Evolutionary conservation across 2,113 vertebrate species (phyloP), one percentile per base, ranked within the genome.

Genomic region (Hypomesus transpacificus): DNA sequence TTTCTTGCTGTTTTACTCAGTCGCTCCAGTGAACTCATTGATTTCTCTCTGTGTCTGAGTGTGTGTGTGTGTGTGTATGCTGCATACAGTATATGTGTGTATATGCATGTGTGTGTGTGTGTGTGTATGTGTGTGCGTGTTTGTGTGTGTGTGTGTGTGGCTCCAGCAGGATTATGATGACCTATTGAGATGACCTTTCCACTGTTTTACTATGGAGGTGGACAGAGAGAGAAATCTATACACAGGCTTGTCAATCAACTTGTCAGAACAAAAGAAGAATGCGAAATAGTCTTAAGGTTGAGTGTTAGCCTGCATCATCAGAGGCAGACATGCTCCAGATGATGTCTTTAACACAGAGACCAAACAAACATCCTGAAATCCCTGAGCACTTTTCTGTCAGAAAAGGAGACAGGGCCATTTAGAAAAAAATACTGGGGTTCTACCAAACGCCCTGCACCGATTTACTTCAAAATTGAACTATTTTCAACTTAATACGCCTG

Each of bases 11-110:
- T n/a, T n/a, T 54, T 17, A 70, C 70, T 75, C 67, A 51, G 28
- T 18, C 62, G 63, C 72, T 77, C 66, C 69, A 51, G 22, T 34
- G 74, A 73, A 68, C 77, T 73, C 72, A 83, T 88, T 66, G 73
- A 88, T 86, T 72, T 70, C 26, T 75, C 1, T 8, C 78, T 67
- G 53, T 66, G 67, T 77, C 65, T 80, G 71, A 61, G 70, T 78
- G 76, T 11, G 39, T 79, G 81, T 80, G 71, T 58, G 67, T 79
- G 16, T 21, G 60, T 3, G 3, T 3, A 68, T 83, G 79, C 82
- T 79, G 83, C 78, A 75, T 66, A 72, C 71, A 80, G 53, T 20
- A 24, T 22, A 31, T 46, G 11, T 46, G 20, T 62, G 28, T 50
- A 20, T 39, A 14, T 69, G 67, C 65, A 26, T 62, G 24, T 7